A percentile compares a stretch with the other conserved stretches of the same genome.
phyloP scores from a whole-genome alignment of 92 coral and sea anemone genomes.

The Blastomussa wellsi region DNA sequence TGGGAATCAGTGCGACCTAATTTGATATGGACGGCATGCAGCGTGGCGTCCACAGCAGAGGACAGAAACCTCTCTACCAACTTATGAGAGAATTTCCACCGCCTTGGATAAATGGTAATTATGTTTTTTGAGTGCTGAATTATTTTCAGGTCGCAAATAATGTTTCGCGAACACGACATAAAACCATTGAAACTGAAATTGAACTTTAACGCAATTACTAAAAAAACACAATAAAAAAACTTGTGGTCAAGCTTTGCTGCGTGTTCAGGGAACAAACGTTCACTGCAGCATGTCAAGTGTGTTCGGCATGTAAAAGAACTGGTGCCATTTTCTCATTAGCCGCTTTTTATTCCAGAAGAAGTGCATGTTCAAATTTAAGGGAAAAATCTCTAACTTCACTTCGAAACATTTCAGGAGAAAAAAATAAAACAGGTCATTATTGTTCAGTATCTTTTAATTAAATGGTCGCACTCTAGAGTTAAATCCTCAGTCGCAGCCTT shows the following conservation, averaged over 20 bases:
- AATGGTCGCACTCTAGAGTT: neutral
- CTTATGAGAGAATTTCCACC: neutral
- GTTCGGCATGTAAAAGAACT: neutral
- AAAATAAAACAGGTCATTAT: neutral
- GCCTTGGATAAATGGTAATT: constrained; percentile 1
- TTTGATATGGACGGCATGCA: neutral
- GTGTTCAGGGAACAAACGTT: neutral
- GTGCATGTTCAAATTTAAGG: neutral
- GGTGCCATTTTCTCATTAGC: neutral
- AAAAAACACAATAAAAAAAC: neutral
- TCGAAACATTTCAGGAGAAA: neutral
- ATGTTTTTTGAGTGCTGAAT: neutral
- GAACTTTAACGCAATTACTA: neutral
- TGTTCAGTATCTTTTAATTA: neutral
- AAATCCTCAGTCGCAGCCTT: neutral
- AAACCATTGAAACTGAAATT: neutral
- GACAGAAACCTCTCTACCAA: neutral
- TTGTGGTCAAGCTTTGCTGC: neutral
- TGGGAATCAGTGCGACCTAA: neutral
- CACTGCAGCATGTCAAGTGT: neutral
- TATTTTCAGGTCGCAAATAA: neutral
- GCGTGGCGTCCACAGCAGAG: neutral
- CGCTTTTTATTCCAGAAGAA: neutral
- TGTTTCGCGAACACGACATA: neutral
- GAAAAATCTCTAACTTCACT: neutral